These are phyloP conservation scores for Eupithecia subfuscata DNA, from an alignment of 2,888 invertebrate species.

Conservation along the genomic window DNA sequence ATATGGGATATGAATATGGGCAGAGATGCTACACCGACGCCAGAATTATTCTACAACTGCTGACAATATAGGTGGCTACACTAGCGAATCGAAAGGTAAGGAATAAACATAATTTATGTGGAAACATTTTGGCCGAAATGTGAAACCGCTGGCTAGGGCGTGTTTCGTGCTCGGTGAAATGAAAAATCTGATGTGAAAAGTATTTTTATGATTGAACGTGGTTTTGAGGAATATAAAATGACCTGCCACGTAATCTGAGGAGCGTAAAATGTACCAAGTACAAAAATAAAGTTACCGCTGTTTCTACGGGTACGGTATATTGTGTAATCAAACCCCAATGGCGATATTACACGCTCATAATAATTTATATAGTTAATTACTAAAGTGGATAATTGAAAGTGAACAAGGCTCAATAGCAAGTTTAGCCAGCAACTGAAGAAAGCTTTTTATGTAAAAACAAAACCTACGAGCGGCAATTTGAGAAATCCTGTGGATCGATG, in stretches of 20 bases:
- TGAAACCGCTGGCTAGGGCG: conserved; percentile 14
- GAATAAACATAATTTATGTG: conserved; percentile 29
- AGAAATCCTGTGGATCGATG: conserved; percentile 27
- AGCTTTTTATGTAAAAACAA: conserved; percentile 1
- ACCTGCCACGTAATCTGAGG: conserved; percentile 10
- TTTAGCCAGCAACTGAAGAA: neutral
- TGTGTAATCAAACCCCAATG: neutral
- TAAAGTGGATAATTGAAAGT: neutral
- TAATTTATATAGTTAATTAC: neutral
- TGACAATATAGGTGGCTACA: conserved; percentile 20
- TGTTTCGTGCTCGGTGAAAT: conserved; percentile 23
- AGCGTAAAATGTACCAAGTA: neutral
- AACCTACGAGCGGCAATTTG: conserved; percentile 14
- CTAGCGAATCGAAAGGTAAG: conserved; percentile 24
- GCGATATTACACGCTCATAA: neutral
- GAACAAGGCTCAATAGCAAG: neutral
- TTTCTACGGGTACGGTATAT: neutral
- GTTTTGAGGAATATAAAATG: conserved; percentile 16
- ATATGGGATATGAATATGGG: conserved; percentile 37
- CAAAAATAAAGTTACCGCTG: neutral
- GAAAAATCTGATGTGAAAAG: conserved; percentile 29
- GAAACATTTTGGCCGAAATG: conserved; percentile 25
- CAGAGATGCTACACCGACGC: conserved; percentile 37
- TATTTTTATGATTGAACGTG: conserved; percentile 24
- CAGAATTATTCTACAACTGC: conserved; percentile 30